Percentiles rank a stretch among this genome's conserved stretches.
Evolutionary conservation across 2,888 invertebrate genomes (phyloP).

Genomic region (Trichacis sp.): DNA sequence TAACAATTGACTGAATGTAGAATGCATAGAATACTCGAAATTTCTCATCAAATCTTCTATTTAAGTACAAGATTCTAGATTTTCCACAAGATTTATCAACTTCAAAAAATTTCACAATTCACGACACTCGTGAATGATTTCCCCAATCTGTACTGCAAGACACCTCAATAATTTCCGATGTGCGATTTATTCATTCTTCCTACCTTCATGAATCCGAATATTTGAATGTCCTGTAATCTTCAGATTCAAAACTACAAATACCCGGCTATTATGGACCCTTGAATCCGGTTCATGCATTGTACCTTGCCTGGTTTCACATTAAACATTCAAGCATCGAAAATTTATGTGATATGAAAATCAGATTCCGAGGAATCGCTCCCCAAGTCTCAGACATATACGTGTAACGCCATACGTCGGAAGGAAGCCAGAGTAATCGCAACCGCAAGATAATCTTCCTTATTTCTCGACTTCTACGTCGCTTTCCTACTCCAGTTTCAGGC

Average conservation of each 20-base stretch:
- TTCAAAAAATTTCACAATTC: too few species aligned
- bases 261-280: not conserved
- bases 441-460: conserved; percentile 62
- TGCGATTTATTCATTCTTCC: too few species aligned
- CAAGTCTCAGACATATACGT: conserved; percentile 36
- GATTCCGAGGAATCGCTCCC: conserved; percentile 24
- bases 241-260: conserved; percentile 7
- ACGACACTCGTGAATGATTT: too few species aligned
- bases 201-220: too few species aligned
- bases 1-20: too few species aligned
- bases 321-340: not conserved
- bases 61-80: too few species aligned
- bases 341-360: conserved; percentile 18
- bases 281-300: not conserved
- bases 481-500: conserved; percentile 42
- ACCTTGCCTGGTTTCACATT: not conserved
- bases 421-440: conserved; percentile 65
- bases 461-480: conserved; percentile 51
- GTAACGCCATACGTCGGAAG: conserved; percentile 61
- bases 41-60: too few species aligned
- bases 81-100: too few species aligned
- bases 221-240: not conserved
- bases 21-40: too few species aligned
- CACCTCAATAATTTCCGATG: too few species aligned
- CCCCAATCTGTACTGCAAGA: too few species aligned